Evolutionary conservation across 2,797 vertebrate genomes (phyloP).

Genomic region (Hypotaenidia philippensis): DNA sequence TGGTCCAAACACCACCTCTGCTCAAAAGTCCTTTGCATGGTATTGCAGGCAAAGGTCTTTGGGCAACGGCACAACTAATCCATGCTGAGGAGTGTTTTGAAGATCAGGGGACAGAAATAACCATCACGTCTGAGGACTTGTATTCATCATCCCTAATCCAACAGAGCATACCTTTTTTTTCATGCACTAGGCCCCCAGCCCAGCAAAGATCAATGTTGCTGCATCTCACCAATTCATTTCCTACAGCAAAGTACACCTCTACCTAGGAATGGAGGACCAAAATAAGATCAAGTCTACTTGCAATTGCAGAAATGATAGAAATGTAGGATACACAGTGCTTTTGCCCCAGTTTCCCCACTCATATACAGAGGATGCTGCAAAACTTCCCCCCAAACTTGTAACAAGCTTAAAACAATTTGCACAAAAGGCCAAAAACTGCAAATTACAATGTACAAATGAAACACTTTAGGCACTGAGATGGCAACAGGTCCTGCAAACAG

Average conservation of each 20-base stretch:
- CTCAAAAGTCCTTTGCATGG: background rate
- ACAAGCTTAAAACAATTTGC: constrained; percentile 39
- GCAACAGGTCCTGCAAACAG: background rate
- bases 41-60: background rate
- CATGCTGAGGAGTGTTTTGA: background rate
- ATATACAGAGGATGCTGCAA: background rate
- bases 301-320: background rate
- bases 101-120: background rate
- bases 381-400: constrained; percentile 1
- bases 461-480: background rate
- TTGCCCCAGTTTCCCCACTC: background rate
- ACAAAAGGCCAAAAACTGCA: constrained; percentile 41
- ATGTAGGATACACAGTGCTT: background rate
- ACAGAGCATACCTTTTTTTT: background rate
- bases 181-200: background rate
- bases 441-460: constrained; percentile 16
- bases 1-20: background rate
- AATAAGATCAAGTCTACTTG: background rate
- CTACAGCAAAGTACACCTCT: background rate
- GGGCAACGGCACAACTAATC: background rate
- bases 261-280: background rate
- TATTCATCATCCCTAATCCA: background rate
- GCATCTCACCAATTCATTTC: background rate
- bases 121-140: background rate
- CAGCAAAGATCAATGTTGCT: background rate